A percentile compares a stretch with the other conserved stretches of the same genome.
phyloP scores from a whole-genome alignment of 1,140 invertebrate genomes.

The Nasonia giraulti region DNA sequence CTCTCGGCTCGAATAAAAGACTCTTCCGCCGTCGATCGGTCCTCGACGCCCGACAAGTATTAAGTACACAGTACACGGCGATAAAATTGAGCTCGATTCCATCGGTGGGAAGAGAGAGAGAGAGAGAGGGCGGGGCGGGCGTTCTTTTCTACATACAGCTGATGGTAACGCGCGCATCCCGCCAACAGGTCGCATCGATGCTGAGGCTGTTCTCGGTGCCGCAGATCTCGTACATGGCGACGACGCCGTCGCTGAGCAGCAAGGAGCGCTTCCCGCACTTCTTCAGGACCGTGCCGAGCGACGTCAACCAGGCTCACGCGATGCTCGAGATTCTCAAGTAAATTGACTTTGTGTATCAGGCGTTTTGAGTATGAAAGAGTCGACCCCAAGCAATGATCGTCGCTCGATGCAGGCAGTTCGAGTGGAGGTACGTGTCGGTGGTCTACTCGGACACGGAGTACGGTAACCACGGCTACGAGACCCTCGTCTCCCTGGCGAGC shows the following conservation, averaged over 20 bases:
- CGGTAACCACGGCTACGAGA: slow-evolving; percentile 75
- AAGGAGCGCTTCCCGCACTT: slow-evolving; percentile 77
- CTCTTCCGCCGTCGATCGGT: no score
- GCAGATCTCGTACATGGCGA: slow-evolving; percentile 79
- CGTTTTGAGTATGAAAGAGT: no score
- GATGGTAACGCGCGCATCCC: no score
- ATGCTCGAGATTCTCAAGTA: slow-evolving; percentile 78
- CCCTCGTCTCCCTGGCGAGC: slow-evolving; percentile 70
- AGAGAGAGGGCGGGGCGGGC: no score
- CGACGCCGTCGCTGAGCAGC: slow-evolving; percentile 76
- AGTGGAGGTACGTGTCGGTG: slow-evolving; percentile 77
- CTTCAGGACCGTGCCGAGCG: slow-evolving; percentile 78
- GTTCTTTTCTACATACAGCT: no score
- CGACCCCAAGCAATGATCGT: no score
- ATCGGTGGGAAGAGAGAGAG: no score
- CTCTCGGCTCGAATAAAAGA: no score
- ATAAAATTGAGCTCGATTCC: no score
- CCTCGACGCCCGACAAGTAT: no score
- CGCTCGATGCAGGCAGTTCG: slow-evolving; percentile 71
- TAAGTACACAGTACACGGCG: no score
- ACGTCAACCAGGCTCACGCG: slow-evolving; percentile 77
- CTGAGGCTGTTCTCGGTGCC: slow-evolving; percentile 76
- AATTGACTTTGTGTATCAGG: slow-evolving; percentile 38
- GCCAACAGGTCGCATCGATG: slow-evolving; percentile 75
- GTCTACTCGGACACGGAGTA: slow-evolving; percentile 79